Evolutionary conservation across 2,113 vertebrate species (phyloP).

Genomic region (Alligator mississippiensis): DNA sequence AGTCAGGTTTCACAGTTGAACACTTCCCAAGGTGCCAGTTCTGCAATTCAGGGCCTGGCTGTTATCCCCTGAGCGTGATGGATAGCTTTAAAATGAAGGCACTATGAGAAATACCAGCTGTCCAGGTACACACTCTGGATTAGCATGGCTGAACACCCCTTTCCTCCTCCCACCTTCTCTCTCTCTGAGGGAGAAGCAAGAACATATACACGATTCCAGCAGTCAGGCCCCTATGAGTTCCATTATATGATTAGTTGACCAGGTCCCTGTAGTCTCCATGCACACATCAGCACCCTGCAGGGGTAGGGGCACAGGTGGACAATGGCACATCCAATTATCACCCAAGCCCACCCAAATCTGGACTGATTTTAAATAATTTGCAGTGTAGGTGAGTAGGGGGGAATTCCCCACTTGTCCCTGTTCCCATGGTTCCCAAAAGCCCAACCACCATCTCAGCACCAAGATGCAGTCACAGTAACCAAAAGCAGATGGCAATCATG

Average conservation of each 20-base stretch:
- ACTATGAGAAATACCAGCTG: constrained; percentile 67
- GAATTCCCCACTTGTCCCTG: too few species aligned
- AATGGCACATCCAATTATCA: too few species aligned
- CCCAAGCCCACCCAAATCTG: too few species aligned
- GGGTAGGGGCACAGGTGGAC: too few species aligned
- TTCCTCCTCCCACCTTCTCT: background rate
- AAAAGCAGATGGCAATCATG: too few species aligned
- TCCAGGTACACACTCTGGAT: constrained; percentile 55
- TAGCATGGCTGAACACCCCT: constrained; percentile 60
- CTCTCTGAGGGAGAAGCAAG: background rate
- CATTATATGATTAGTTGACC: background rate
- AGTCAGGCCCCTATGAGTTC: background rate
- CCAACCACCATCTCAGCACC: too few species aligned
- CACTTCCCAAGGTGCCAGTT: constrained; percentile 73
- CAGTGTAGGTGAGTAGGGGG: too few species aligned
- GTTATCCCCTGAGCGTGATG: constrained; percentile 62
- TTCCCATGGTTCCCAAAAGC: too few species aligned
- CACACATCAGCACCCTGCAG: too few species aligned
- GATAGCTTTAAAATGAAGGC: constrained; percentile 73
- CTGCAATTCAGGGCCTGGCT: constrained; percentile 53
- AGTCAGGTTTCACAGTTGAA: constrained; percentile 76
- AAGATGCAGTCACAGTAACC: too few species aligned
- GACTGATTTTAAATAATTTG: too few species aligned
- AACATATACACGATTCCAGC: background rate
- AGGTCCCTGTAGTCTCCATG: background rate